Conservation (phyloP, 2,888 invertebrate species). For the Habrosyne pyritoides region DNA sequence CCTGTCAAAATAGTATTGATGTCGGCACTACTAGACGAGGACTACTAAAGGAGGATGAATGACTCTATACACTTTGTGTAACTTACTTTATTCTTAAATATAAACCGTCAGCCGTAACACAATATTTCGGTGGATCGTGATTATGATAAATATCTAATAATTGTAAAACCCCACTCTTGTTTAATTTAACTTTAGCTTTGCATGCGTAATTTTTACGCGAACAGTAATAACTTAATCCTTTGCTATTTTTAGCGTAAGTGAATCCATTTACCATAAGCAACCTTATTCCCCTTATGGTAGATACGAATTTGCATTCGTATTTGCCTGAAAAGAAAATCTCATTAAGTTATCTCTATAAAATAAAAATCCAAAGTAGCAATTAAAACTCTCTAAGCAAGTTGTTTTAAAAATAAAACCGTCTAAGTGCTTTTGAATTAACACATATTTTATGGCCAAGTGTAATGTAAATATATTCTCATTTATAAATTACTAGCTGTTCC, state of each 20-base stretch:
- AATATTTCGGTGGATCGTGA: background rate
- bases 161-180: constrained; percentile 21
- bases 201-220: constrained; percentile 22
- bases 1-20: too few species aligned
- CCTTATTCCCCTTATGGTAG: constrained; percentile 17
- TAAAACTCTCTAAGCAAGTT: too few species aligned
- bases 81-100: background rate
- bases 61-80: too few species aligned
- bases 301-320: background rate
- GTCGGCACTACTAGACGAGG: too few species aligned
- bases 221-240: constrained; percentile 14
- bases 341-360: background rate
- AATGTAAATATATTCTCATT: too few species aligned
- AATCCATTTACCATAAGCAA: constrained; percentile 20
- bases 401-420: too few species aligned
- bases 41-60: too few species aligned
- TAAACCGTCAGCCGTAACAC: background rate
- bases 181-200: constrained; percentile 36
- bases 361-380: too few species aligned
- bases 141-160: background rate
- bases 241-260: constrained; percentile 20
- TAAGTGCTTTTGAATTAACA: too few species aligned
- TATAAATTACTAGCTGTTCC: too few species aligned
- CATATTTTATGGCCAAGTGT: too few species aligned
- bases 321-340: background rate